Evolutionary conservation across 1,140 invertebrate genomes (phyloP).

Genomic region (Theocolax elegans): DNA sequence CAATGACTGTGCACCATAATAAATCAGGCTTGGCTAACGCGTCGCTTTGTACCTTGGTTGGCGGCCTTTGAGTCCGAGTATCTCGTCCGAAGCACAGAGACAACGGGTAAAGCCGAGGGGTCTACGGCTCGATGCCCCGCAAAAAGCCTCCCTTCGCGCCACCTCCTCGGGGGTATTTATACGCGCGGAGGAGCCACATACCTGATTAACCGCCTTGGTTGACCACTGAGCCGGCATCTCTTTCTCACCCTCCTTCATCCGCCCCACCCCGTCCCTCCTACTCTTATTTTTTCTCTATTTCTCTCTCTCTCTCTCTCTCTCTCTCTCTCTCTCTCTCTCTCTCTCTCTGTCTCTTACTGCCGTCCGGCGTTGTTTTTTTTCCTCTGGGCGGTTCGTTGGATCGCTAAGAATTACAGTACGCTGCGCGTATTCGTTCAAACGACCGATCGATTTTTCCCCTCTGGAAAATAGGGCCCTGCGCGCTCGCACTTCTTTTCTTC

Average conservation of each 20-base stretch:
- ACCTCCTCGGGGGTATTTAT: neutral
- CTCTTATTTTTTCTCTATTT: neutral
- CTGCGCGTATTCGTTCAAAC: neutral
- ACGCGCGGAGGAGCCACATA: slow-evolving; percentile 39
- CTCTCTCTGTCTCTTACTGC: no score
- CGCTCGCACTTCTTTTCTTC: no score
- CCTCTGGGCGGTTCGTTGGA: neutral
- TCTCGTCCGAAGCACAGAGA: no score
- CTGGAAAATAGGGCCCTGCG: slow-evolving; percentile 1
- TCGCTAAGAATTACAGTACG: neutral
- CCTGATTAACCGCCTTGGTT: slow-evolving; percentile 51
- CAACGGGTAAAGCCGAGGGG: no score
- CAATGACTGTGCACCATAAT: slow-evolving; percentile 25
- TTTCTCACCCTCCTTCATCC: no score
- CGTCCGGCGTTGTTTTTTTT: no score
- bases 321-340: no score
- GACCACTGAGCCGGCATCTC: slow-evolving; percentile 52
- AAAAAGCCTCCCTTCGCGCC: slow-evolving; percentile 7
- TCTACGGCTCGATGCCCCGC: slow-evolving; percentile 13
- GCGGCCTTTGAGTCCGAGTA: slow-evolving; percentile 29
- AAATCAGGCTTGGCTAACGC: slow-evolving; percentile 27
- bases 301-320: neutral
- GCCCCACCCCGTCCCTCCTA: no score
- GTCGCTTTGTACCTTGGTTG: slow-evolving; percentile 2
- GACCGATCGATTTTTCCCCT: neutral